Evolutionary conservation across 2,113 vertebrate species (phyloP).

Genomic region (Pelodiscus sinensis): DNA sequence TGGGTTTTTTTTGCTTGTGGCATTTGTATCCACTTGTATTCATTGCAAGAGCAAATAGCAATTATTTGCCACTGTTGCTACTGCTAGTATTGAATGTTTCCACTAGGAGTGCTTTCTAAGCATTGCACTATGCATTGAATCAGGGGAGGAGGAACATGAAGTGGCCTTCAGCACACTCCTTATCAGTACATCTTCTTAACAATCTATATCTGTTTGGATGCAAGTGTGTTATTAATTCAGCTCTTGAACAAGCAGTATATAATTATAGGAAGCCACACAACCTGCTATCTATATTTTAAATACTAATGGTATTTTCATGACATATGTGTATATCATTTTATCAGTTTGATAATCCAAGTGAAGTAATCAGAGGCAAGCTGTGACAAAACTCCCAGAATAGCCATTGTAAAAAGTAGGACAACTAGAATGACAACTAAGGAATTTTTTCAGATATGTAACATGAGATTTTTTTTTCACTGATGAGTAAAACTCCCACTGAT

Average conservation of each 20-base stretch:
- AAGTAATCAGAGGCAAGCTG: neutral
- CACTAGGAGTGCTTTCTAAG: constrained; percentile 21
- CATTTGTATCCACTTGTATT: accelerated
- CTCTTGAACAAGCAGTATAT: neutral
- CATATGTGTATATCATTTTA: neutral
- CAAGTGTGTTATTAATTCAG: neutral
- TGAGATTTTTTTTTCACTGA: neutral
- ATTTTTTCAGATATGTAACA: neutral
- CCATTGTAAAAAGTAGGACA: neutral
- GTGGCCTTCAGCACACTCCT: neutral
- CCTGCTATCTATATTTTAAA: neutral
- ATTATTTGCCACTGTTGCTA: neutral
- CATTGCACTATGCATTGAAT: neutral
- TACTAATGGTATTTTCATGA: neutral
- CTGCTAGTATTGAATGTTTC: neutral
- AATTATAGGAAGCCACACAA: accelerated
- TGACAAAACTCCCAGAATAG: neutral
- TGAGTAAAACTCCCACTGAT: neutral
- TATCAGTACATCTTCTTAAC: neutral
- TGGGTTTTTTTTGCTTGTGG: neutral
- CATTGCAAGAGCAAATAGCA: neutral
- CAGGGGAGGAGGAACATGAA: neutral
- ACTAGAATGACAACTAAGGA: neutral
- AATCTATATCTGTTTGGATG: neutral
- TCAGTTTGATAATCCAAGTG: neutral